Percentiles rank a stretch among this genome's conserved stretches.
Evolutionary conservation across 2,797 vertebrate species (phyloP).

Genomic region (Peromyscus attwateri): DNA sequence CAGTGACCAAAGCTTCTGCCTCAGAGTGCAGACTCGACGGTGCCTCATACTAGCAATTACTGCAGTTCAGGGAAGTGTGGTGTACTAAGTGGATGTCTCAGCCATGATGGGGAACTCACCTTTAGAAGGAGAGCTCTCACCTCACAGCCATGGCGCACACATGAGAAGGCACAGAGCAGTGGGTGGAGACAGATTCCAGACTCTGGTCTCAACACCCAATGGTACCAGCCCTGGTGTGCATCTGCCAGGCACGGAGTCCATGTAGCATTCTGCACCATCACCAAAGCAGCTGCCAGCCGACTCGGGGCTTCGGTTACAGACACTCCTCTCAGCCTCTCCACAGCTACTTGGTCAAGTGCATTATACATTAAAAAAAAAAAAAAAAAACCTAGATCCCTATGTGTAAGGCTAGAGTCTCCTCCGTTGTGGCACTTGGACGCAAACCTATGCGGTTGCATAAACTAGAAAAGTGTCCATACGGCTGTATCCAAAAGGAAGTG

Average conservation of each 20-base stretch:
- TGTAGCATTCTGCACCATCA: neutral
- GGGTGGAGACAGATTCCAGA: slow-evolving; percentile 74
- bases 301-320: slow-evolving; percentile 59
- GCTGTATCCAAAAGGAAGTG: slow-evolving; percentile 80
- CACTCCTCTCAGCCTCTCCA: slow-evolving; percentile 70
- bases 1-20: slow-evolving; percentile 70
- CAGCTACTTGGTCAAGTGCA: slow-evolving; percentile 19
- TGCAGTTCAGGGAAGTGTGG: neutral
- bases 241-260: slow-evolving; percentile 70
- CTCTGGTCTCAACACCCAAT: slow-evolving; percentile 52
- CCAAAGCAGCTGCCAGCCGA: neutral
- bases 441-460: slow-evolving; percentile 86
- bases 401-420: slow-evolving; percentile 78
- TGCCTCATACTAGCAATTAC: neutral
- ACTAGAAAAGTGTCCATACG: slow-evolving; percentile 84
- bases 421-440: slow-evolving; percentile 82
- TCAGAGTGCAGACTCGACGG: neutral
- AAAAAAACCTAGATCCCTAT: slow-evolving; percentile 62
- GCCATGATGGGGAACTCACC: slow-evolving; percentile 67
- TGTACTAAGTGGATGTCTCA: slow-evolving; percentile 52
- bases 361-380: neutral
- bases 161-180: slow-evolving; percentile 76
- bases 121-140: slow-evolving; percentile 68
- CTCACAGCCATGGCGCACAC: slow-evolving; percentile 56
- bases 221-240: slow-evolving; percentile 66